A percentile compares a stretch with the other conserved stretches of the same genome.
Conservation (phyloP, 2,113 vertebrate genomes). For the Lasiurus borealis region DNA sequence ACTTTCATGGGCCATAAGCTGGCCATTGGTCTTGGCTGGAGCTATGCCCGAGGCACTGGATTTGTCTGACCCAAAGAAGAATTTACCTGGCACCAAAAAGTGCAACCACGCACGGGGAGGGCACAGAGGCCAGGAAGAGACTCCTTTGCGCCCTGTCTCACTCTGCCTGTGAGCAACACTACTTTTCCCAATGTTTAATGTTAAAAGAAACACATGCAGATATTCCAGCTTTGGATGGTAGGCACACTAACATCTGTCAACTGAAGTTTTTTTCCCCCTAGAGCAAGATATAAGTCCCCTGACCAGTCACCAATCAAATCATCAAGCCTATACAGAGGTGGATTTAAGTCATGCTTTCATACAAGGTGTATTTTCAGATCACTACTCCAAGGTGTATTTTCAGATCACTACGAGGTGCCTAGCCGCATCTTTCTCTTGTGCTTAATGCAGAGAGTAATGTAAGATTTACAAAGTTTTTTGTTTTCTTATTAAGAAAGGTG, state of each 20-base stretch:
- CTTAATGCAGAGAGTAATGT: conserved; percentile 3
- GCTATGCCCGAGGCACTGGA: not conserved
- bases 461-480: not conserved
- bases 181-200: not conserved
- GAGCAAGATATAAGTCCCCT: not conserved
- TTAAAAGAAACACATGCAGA: not conserved
- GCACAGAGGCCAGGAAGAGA: not conserved
- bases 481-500: not conserved
- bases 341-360: not conserved
- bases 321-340: not conserved
- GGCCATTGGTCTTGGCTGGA: not conserved
- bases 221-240: not conserved
- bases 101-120: not conserved
- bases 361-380: not conserved
- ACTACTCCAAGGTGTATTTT: conserved; percentile 8
- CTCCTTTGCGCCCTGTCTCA: not conserved
- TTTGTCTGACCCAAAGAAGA: not conserved
- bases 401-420: not conserved
- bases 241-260: not conserved
- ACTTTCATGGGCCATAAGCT: not conserved
- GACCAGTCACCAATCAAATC: not conserved
- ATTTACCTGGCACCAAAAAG: not conserved
- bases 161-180: not conserved
- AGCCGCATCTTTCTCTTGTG: not conserved
- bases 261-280: not conserved